Evolutionary conservation across 1,140 invertebrate genomes (phyloP), one percentile per base, ranked within the genome.

Genomic region (Globodera ellingtonae): DNA sequence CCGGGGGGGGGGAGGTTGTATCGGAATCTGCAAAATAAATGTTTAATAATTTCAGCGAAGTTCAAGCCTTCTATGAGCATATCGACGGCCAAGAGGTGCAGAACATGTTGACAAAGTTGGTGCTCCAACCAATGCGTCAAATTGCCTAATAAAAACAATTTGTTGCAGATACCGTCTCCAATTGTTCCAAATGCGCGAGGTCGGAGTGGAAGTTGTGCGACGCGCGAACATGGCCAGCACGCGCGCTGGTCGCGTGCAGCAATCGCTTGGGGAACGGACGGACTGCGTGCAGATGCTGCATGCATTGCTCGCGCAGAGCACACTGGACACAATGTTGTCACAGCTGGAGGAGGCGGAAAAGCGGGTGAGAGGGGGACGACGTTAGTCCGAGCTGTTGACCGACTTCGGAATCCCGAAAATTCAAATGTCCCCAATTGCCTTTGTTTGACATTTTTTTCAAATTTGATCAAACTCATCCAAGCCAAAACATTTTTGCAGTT

Each of bases 211-310:
- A 65, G 76, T 70, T 9, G 78, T 83, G 24, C 59, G 82, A 48
- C 24, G 66, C 8, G 73, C 83, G 3, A 84, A 84, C 77, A 56
- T 84, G 47, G 67, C 79, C 21, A 82, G 79, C 72, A 84, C 83
- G 21, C 65, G 83, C 3, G 83, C 83, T 83, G 75, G 82, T 46
- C 77, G 80, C 24, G 70, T 84, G n/a, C 83, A 84, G 66, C 83
- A 84, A 48, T 56, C 50, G 13, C 44, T 84, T n/a, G 79, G 80
- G 66, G 82, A 84, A 65, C 52, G 78, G 46, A 65, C 72, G 15
- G 74, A 83, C 47, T 52, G 50, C 21, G 70, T 83, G 44, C n/a
- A 62, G 52, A 65, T 71, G 46, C 76, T 83, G 9, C 56, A 82
- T 10, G 66, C 50, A n/a, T 21, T 79, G 15, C 70, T 75, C 47